These are phyloP conservation scores for Spatulosminthurus flaviceps DNA, from an alignment of 2,888 invertebrate species.

Conservation along the genomic window DNA sequence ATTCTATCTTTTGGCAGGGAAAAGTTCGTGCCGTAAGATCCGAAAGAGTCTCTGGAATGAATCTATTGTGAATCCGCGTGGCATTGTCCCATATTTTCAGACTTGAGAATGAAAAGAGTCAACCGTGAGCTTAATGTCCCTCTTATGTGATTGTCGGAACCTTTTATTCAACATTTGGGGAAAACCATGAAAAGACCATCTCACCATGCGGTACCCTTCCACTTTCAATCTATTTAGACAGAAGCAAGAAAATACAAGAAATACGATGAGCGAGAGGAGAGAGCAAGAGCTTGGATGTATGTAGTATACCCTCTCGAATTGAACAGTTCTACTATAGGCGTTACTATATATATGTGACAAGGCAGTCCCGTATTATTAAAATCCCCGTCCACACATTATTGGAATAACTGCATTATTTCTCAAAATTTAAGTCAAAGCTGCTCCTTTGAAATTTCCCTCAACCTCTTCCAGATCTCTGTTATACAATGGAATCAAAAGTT, in stretches of 20 bases:
- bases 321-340: background rate
- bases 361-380: no score
- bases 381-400: no score
- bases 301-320: background rate
- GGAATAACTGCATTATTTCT: no score
- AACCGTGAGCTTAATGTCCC: constrained; percentile 38
- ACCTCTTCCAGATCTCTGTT: no score
- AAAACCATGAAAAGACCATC: constrained; percentile 50
- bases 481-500: no score
- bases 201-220: constrained; percentile 49
- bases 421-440: no score
- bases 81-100: constrained; percentile 38
- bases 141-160: constrained; percentile 49
- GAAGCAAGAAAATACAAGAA: constrained; percentile 21
- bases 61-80: constrained; percentile 37
- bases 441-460: no score
- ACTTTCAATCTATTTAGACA: constrained; percentile 19
- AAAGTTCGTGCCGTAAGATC: constrained; percentile 7
- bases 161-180: constrained; percentile 50
- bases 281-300: background rate
- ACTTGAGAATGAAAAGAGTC: constrained; percentile 16
- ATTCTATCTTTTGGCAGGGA: background rate
- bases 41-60: constrained; percentile 21
- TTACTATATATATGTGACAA: no score
- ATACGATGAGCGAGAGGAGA: constrained; percentile 1